Evolutionary conservation across 2,797 vertebrate species (phyloP), one percentile per base, ranked within the genome.

Genomic region (Sebastolobus altivelis): DNA sequence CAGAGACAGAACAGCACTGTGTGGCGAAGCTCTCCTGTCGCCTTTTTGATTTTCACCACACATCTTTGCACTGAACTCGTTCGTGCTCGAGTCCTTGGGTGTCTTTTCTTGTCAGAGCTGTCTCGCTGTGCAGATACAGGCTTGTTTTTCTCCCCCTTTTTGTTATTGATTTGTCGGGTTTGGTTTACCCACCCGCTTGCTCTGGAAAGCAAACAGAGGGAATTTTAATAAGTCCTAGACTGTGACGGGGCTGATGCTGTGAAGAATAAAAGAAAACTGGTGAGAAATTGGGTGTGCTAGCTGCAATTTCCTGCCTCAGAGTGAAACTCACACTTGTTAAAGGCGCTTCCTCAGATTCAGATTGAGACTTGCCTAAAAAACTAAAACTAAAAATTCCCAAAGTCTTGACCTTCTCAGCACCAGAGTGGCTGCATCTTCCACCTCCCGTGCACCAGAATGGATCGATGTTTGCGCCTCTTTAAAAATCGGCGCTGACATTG

Each of bases 301-400:
- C 83, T 80, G 84, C 79, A 55, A 87, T 84, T 83, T 89, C 78
- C 75, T 66, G 83, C 83, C 84, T 85, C 78, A 65, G 52, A 88
- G 80, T 84, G 77, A 76, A 84, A 67, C 68, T 83, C 82, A 46
- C 84, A 81, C 82, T 84, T 77, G 52, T 83, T 83, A 58, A 3
- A 22, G 62, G 65, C 58, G 4, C 46, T 76, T 85, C 73, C 40
- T 43, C 31, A 2, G 62, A 58, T 65, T 68, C 78, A 40, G 62
- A 80, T 59, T 77, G 74, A 83, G 81, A 77, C 66, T 67, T 49
- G 46, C 18, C 7, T 18, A 16, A 49, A 20, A 49, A 49, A 49
- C 46, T 54, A 54, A 54, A 54, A 54, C 20, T 4, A n/a, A 54
- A 52, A 54, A 54, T 82, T 52, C 54, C 67, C 18, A 63, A 74